Evolutionary conservation across 2,797 vertebrate species (phyloP), one percentile per base, ranked within the genome.

Genomic region (Girardinus metallicus): DNA sequence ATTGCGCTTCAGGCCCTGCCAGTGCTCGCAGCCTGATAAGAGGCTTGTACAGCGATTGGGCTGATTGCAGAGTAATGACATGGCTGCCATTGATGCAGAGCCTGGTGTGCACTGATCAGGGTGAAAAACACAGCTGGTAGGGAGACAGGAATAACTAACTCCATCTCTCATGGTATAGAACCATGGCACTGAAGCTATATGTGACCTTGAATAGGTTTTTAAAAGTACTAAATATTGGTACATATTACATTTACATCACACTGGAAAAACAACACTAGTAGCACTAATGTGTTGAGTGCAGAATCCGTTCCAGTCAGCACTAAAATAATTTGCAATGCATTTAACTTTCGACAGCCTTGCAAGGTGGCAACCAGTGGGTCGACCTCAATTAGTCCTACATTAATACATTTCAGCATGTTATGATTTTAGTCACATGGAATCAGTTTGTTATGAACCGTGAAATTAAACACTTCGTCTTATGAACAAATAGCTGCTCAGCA

Each of bases 11-110:
- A 49, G 91, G 85, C 82, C 77, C 82, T 12, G 87, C 85, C 85
- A 23, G 86, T 55, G 88, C 84, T 74, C 12, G 82, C 80, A 23
- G 90, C 60, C 88, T 75, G 90, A 93, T 93, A 93, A 94, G 91
- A 87, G 90, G 89, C 82, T 87, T 29, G 80, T 75, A 73, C 85
- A 77, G 84, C 51, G 82, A 91, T 85, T 43, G 82, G 85, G 80
- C 85, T 92, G 93, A 94, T 93, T 94, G 91, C 87, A 74, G 86
- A 78, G 81, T 44, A 90, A 88, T 89, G 77, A 89, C 91, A 86
- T 81, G 78, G 80, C 86, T 85, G 87, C 86, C 78, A 75, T 68
- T 82, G 89, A 90, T 84, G 86, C 79, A 23, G 74, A 81, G 80
- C 85, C 86, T 43, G 87, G 87, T 90, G 90, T 89, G 83, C 39